Percentiles rank a stretch among this genome's conserved stretches.
phyloP scores from a whole-genome alignment of 2,113 vertebrate genomes.

The Cyphomyrus plagiostoma region DNA sequence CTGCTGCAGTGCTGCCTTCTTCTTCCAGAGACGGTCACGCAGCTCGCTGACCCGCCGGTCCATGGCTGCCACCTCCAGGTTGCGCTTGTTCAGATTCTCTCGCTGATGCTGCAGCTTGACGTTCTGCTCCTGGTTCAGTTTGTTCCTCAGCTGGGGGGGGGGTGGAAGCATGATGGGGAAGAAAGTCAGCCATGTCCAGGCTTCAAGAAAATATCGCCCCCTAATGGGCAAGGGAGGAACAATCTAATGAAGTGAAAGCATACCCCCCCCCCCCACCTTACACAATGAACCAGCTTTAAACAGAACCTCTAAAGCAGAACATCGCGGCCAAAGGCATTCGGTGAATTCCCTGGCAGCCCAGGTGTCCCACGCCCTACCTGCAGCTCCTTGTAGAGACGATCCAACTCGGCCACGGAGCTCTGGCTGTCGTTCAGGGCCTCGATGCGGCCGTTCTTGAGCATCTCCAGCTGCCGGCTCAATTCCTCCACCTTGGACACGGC shows the following conservation, averaged over 20 bases:
- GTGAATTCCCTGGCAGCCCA: background rate
- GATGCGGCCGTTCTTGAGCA: slow-evolving; percentile 84
- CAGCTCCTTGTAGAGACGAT: slow-evolving; percentile 91
- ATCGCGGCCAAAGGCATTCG: background rate
- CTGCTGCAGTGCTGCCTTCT: slow-evolving; percentile 91
- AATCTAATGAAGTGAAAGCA: background rate
- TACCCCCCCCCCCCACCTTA: background rate
- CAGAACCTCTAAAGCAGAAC: background rate
- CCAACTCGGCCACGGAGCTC: slow-evolving; percentile 83
- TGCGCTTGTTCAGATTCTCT: slow-evolving; percentile 89
- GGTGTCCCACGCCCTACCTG: slow-evolving; percentile 63
- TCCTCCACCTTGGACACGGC: slow-evolving; percentile 90
- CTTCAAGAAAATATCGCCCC: background rate
- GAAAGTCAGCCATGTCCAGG: background rate
- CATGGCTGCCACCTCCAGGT: slow-evolving; percentile 89
- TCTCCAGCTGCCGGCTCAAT: slow-evolving; percentile 85
- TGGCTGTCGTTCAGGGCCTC: slow-evolving; percentile 83
- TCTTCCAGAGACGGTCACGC: slow-evolving; percentile 92
- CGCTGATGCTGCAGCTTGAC: slow-evolving; percentile 90
- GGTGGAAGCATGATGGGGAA: background rate
- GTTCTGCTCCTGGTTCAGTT: slow-evolving; percentile 94
- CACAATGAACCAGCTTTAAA: background rate
- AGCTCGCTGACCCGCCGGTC: slow-evolving; percentile 92
- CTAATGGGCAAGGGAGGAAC: background rate
- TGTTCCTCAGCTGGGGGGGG: slow-evolving; percentile 75